Conservation (phyloP, 2,888 invertebrate genomes). For the Mongoloraphidia duomilia region DNA sequence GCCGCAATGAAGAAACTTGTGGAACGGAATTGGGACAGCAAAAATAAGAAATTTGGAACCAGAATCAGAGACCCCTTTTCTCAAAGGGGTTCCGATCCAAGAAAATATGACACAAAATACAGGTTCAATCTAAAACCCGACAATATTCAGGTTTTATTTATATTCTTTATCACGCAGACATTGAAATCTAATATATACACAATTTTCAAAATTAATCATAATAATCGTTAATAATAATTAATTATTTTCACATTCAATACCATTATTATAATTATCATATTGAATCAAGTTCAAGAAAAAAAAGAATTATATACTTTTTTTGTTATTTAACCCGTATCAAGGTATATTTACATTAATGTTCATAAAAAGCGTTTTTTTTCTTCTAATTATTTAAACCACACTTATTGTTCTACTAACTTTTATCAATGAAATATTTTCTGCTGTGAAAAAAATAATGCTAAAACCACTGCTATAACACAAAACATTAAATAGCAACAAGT, state of each 20-base stretch:
- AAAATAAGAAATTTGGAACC: no score
- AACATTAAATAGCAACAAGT: no score
- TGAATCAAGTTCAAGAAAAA: background rate
- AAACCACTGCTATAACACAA: no score
- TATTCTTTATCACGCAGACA: conserved; percentile 5
- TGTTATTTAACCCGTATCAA: conserved; percentile 6
- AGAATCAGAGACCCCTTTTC: no score
- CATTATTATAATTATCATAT: background rate
- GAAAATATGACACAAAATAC: background rate
- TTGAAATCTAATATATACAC: conserved; percentile 8
- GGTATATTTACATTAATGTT: conserved; percentile 4
- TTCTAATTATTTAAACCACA: background rate
- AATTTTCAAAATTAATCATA: conserved; percentile 3
- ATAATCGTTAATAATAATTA: conserved; percentile 1
- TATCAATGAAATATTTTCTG: no score
- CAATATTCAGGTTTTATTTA: conserved; percentile 4
- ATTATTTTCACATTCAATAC: conserved; percentile 4
- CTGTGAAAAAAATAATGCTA: no score
- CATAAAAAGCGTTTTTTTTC: background rate
- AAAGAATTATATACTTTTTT: conserved; percentile 2
- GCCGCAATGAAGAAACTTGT: no score
- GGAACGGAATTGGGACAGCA: no score
- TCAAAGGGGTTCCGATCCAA: background rate
- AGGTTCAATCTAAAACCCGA: conserved; percentile 1
- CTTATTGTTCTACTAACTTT: no score